A percentile compares a stretch with the other conserved stretches of the same genome.
These are phyloP conservation scores for Metalampra italica DNA, from an alignment of 2,888 invertebrate genomes.

Conservation along the genomic window DNA sequence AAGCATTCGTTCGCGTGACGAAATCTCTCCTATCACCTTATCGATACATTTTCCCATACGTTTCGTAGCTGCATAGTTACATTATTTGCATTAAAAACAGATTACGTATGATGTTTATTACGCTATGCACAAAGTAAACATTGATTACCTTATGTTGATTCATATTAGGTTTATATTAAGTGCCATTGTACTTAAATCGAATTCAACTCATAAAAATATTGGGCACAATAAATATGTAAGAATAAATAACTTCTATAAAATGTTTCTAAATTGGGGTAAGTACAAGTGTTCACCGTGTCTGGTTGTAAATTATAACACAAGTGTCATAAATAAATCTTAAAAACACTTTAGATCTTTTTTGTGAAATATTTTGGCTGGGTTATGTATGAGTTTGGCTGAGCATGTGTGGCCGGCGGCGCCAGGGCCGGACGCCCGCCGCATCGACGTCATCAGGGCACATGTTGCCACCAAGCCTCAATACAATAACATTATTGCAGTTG, in stretches of 20 bases:
- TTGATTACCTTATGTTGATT: neutral
- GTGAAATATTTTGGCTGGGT: neutral
- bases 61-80: conserved; percentile 31
- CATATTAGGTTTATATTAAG: no score
- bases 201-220: no score
- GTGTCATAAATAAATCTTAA: conserved; percentile 2
- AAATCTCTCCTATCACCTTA: conserved; percentile 51
- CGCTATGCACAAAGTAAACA: conserved; percentile 1
- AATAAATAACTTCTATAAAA: neutral
- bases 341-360: neutral
- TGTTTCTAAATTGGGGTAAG: no score
- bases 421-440: neutral
- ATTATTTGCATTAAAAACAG: conserved; percentile 43
- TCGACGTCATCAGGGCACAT: neutral
- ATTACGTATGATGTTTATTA: conserved; percentile 20
- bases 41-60: conserved; percentile 55
- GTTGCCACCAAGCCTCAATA: neutral
- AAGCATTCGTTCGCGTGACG: conserved; percentile 50
- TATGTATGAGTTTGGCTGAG: neutral
- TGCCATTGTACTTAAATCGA: no score
- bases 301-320: neutral
- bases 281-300: no score
- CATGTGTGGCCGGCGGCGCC: conserved; percentile 1
- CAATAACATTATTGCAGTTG: neutral
- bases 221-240: no score